Conservation (phyloP, 1,140 invertebrate genomes). For the Pachypsylla venusta region DNA sequence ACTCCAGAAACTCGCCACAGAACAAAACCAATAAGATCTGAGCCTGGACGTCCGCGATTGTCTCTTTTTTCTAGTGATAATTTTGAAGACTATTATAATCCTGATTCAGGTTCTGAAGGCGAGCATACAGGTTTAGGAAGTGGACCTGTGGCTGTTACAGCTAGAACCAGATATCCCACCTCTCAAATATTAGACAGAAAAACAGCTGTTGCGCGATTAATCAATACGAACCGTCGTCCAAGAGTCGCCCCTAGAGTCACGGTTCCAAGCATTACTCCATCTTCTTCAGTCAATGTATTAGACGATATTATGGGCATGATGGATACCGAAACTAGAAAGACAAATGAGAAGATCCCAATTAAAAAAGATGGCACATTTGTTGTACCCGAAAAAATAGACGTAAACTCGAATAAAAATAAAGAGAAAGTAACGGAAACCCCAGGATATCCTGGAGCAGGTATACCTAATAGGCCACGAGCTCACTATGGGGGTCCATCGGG, state of each 20-base stretch:
- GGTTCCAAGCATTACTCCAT: conserved; percentile 21
- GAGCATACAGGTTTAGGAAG: conserved; percentile 23
- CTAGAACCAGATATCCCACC: conserved; percentile 30
- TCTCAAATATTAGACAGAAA: conserved; percentile 18
- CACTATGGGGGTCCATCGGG: not conserved
- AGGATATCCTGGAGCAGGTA: conserved; percentile 15
- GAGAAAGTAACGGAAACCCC: conserved; percentile 16
- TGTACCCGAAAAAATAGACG: conserved; percentile 44
- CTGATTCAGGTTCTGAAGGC: conserved; percentile 22
- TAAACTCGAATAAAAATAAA: conserved; percentile 30
- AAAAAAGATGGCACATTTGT: conserved; percentile 38
- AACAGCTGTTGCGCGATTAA: conserved; percentile 13
- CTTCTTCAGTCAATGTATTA: conserved; percentile 40
- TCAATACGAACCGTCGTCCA: conserved; percentile 33
- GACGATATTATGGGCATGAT: conserved; percentile 58
- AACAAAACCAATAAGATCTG: conserved; percentile 16
- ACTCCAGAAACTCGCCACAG: conserved; percentile 22
- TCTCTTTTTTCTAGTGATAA: conserved; percentile 1
- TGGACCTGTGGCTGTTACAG: conserved; percentile 29
- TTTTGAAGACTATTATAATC: conserved; percentile 10
- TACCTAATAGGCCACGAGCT: conserved; percentile 1
- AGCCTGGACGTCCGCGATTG: not conserved
- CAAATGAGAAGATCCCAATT: conserved; percentile 38
- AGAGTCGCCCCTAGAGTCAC: conserved; percentile 29
- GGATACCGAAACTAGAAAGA: conserved; percentile 51